Evolutionary conservation across 2,113 vertebrate genomes (phyloP).

Genomic region (Crotophaga sulcirostris): DNA sequence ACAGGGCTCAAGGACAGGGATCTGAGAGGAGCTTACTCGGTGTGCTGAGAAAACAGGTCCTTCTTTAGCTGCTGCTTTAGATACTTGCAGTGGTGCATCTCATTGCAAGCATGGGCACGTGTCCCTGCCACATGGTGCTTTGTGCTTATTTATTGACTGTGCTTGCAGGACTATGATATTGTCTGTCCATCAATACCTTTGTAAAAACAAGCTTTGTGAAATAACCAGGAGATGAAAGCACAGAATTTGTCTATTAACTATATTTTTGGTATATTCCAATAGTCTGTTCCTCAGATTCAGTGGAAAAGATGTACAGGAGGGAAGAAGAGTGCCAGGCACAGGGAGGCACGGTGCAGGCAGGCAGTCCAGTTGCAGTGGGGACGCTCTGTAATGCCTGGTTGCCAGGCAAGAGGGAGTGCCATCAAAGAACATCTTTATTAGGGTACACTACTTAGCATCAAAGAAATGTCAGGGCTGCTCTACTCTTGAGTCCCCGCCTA

Average conservation of each 20-base stretch:
- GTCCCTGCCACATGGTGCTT: neutral
- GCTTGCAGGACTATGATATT: neutral
- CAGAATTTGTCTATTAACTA: neutral
- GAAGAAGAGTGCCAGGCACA: neutral
- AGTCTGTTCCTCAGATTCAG: neutral
- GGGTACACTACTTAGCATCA: conserved; percentile 32
- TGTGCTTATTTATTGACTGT: neutral
- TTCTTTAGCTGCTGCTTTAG: neutral
- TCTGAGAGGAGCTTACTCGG: neutral
- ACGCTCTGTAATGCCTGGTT: neutral
- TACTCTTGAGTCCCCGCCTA: conserved; percentile 1
- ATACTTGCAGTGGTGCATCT: neutral
- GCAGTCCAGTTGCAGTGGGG: neutral
- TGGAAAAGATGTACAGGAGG: neutral
- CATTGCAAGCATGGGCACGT: neutral
- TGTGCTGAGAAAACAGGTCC: neutral
- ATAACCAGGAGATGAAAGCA: neutral
- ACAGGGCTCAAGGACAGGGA: neutral
- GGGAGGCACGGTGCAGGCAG: neutral
- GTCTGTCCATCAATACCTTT: neutral
- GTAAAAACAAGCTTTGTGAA: neutral
- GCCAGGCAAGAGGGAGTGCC: conserved; percentile 1
- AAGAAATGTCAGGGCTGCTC: conserved; percentile 71
- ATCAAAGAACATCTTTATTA: conserved; percentile 45
- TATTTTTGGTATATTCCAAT: neutral